A percentile compares a stretch with the other conserved stretches of the same genome.
Conservation (phyloP, 2,888 invertebrate genomes). For the Cephus runcator region DNA sequence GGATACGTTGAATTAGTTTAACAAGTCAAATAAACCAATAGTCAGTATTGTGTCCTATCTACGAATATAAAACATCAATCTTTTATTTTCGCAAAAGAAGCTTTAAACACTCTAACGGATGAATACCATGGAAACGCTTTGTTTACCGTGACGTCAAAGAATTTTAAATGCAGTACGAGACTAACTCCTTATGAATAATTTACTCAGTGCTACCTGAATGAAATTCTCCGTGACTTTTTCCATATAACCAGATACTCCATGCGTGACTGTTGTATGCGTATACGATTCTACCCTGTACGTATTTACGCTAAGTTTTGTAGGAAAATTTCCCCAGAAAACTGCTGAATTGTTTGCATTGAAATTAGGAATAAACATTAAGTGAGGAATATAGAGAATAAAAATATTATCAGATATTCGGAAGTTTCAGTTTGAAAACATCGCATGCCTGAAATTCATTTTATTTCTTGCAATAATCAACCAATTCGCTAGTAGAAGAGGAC, state of each 20-base stretch:
- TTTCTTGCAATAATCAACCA: not conserved
- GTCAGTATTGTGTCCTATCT: not conserved
- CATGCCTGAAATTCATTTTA: not conserved
- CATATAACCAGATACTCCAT: not conserved
- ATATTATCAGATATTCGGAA: not conserved
- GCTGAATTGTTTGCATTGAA: too few species aligned
- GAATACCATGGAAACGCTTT: not conserved
- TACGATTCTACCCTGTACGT: not conserved
- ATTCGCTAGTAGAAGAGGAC: not conserved
- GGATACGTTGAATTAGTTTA: not conserved
- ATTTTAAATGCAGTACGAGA: not conserved
- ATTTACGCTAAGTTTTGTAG: not conserved
- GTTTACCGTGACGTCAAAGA: not conserved
- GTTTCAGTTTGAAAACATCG: not conserved
- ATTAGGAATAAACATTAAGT: not conserved
- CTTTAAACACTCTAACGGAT: not conserved
- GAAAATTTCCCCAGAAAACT: not conserved
- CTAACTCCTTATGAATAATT: slow-evolving; percentile 4
- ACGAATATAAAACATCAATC: not conserved
- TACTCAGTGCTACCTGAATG: not conserved
- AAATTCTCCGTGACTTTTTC: not conserved
- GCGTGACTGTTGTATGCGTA: not conserved
- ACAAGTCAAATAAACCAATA: not conserved
- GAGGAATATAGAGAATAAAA: not conserved
- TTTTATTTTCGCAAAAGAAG: not conserved